Evolutionary conservation across 2,113 vertebrate species (phyloP), one percentile per base, ranked within the genome.

Genomic region (Barbus barbus): DNA sequence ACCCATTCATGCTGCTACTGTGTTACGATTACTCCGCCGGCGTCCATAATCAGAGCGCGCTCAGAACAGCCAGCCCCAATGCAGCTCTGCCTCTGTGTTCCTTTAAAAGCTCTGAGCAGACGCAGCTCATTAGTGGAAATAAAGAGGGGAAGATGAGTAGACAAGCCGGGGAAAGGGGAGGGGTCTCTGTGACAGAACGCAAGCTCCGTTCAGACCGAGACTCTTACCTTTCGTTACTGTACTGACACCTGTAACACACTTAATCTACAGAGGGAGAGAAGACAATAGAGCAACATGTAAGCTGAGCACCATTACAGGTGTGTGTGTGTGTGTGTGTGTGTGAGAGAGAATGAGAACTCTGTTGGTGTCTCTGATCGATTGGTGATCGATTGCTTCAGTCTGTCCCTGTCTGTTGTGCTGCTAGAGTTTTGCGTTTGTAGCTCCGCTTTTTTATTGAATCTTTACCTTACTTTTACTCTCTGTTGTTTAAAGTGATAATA

Each of bases 141-240:
- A 80, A 81, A 84, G 84, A 82, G 67, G 82, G n/a, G 84, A 83
- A 76, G 87, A 90, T 90, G 90, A 89, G 90, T 81, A 90, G 89
- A 87, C 72, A 56, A 84, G 83, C 71, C 58, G 69, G 86, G 87
- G 87, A 85, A 86, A 83, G 51, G 84, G 84, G 24, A 86, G 85
- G 74, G 85, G 86, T 71, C 67, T 71, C 67, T 71, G 65, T 36
- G 65, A 69, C 65, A 78, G 81, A 85, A 88, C 84, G 82, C 84
- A 90, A 89, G 90, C 91, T 90, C 88, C 58, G 86, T 87, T 89
- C 87, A 83, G 91, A 89, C 85, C 91, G 73, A 90, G 0, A 13
- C 86, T 91, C 97, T 98, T 99, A 99, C 98, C 97, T 99, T 97
- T 84, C 48, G 94, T 93, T 90, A 94, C 91, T n/a, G 91, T 94